Evolutionary conservation across 2,797 vertebrate species (phyloP), one percentile per base, ranked within the genome.

Genomic region (Sebastes taczanowskii): DNA sequence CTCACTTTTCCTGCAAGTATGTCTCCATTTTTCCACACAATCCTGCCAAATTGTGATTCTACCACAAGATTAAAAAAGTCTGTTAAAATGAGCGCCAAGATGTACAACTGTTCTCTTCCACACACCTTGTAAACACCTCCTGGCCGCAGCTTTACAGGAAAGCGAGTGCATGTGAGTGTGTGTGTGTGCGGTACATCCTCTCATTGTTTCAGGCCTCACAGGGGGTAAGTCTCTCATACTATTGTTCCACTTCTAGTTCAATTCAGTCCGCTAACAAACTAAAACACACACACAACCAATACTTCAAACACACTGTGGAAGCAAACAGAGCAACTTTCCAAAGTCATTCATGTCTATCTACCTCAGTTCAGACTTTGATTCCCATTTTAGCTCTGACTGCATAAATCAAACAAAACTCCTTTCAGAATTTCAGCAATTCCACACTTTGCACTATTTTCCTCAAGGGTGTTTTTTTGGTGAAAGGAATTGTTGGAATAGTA

Each of bases 121-220:
- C 74, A 66, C 72, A 74, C 75, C 76, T 77, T 60, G 69, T 74
- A 86, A 92, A 88, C 83, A 85, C 65, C 84, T 87, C 86, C 64
- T 70, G 81, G 6, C 67, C 25, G 29, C 71, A 81, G 82, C 71
- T 61, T 59, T 46, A 80, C 87, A 91, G 93, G 91, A 93, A 93
- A 77, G 56, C 3, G 2, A 13, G 53, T 8, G 16, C 2, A 1
- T 81, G 86, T 58, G 73, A 62, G 79, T 69, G 60, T n/a, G 46
- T n/a, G 46, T n/a, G 63, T n/a, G 74, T 35, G 52, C 0, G 76
- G 42, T 38, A 94, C 85, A 95, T 96, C 96, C 95, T 95, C 83
- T 88, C 86, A 95, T 96, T 96, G 95, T 96, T 82, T 71, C 78
- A 38, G 72, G 4, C 63, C 84, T 85, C 84, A 86, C 14, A n/a